Conservation (phyloP, 1,140 invertebrate genomes). For the Drosophila sproati region DNA sequence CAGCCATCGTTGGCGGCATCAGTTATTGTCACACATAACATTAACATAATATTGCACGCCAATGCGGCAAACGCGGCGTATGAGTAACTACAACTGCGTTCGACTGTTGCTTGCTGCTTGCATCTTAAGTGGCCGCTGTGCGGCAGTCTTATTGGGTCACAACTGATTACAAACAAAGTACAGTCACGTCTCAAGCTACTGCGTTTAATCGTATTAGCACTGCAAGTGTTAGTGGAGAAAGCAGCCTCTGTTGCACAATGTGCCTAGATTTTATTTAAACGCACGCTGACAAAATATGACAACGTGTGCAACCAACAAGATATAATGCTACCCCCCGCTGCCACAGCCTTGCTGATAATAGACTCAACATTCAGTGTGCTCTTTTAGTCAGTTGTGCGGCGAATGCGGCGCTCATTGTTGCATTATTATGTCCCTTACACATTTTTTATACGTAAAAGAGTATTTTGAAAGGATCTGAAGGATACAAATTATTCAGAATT, state of each 20-base stretch:
- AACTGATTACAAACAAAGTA: slow-evolving; percentile 53
- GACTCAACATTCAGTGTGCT: slow-evolving; percentile 18
- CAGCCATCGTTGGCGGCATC: slow-evolving; percentile 48
- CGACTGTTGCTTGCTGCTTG: slow-evolving; percentile 16
- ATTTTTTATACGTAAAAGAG: neutral
- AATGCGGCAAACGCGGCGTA: slow-evolving; percentile 35
- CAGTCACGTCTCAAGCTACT: slow-evolving; percentile 18
- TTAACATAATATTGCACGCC: slow-evolving; percentile 79
- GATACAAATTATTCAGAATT: no score
- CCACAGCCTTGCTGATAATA: slow-evolving; percentile 1
- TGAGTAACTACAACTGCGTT: slow-evolving; percentile 24
- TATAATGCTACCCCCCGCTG: slow-evolving; percentile 53
- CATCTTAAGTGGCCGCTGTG: slow-evolving; percentile 49
- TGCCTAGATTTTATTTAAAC: slow-evolving; percentile 71
- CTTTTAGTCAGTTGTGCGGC: slow-evolving; percentile 58
- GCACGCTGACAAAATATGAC: slow-evolving; percentile 43
- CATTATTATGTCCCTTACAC: slow-evolving; percentile 26
- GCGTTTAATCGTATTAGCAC: slow-evolving; percentile 65
- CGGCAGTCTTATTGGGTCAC: slow-evolving; percentile 27
- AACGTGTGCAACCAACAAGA: slow-evolving; percentile 76
- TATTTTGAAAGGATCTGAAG: neutral
- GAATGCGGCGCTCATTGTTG: slow-evolving; percentile 50
- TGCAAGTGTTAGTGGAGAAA: neutral
- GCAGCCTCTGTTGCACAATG: slow-evolving; percentile 41
- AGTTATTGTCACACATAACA: slow-evolving; percentile 78